Evolutionary conservation across 2,797 vertebrate species (phyloP).

Genomic region (Mormyrus proboscirostris): DNA sequence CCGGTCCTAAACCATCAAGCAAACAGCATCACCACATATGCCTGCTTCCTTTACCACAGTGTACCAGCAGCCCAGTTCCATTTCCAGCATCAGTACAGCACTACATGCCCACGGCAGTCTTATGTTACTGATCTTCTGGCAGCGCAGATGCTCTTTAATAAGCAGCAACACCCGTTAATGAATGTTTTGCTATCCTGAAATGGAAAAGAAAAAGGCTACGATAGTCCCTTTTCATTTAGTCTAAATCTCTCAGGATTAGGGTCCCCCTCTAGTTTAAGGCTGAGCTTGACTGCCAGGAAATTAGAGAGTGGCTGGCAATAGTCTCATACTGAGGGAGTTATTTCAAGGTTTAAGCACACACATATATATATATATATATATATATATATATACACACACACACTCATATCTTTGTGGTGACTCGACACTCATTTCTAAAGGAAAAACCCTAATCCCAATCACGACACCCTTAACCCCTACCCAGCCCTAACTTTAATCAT

Average conservation of each 20-base stretch:
- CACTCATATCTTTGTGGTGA: background rate
- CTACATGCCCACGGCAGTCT: background rate
- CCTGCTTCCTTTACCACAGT: background rate
- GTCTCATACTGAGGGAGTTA: background rate
- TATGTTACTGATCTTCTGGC: background rate
- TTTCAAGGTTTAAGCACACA: constrained; percentile 13
- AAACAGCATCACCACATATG: background rate
- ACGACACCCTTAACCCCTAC: background rate
- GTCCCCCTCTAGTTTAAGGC: background rate
- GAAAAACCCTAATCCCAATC: background rate
- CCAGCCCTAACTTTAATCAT: background rate
- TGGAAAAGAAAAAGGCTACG: constrained; percentile 7
- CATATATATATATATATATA: too few species aligned
- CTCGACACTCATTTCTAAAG: background rate
- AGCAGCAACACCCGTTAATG: constrained; percentile 23
- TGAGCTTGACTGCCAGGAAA: constrained; percentile 17
- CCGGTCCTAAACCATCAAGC: background rate
- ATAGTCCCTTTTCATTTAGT: constrained; percentile 14
- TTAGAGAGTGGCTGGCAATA: constrained; percentile 18
- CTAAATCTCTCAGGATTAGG: constrained; percentile 13
- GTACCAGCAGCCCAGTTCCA: background rate
- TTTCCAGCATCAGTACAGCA: background rate
- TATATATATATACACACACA: too few species aligned
- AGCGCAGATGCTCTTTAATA: constrained; percentile 20
- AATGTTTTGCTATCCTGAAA: constrained; percentile 21